Conservation (phyloP, 2,113 vertebrate species). For the Murina feae region DNA sequence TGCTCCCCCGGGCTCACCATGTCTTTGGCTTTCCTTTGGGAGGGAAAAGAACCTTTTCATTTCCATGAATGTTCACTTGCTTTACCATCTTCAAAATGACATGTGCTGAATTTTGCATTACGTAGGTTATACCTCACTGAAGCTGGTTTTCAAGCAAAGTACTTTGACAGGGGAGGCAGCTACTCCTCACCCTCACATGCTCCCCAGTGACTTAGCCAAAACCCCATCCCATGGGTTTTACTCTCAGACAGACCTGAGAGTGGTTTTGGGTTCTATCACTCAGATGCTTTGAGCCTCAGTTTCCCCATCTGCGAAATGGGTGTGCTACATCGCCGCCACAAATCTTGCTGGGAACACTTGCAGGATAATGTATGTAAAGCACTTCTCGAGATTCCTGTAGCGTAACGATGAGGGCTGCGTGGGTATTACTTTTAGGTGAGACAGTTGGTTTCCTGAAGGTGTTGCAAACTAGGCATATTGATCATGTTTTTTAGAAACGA, state of each 20-base stretch:
- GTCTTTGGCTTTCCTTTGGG: background rate
- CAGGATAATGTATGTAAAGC: background rate
- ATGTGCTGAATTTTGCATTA: background rate
- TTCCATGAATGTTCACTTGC: background rate
- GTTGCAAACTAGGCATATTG: background rate
- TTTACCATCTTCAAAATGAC: conserved; percentile 59
- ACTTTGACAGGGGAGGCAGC: conserved; percentile 47
- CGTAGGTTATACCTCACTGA: conserved; percentile 45
- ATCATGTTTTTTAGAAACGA: background rate
- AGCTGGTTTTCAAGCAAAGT: background rate
- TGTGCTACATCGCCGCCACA: background rate
- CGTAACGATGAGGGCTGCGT: background rate
- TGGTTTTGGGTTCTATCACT: background rate
- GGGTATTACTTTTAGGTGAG: background rate
- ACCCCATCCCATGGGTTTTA: background rate
- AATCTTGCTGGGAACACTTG: background rate
- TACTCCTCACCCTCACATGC: accelerated
- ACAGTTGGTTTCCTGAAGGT: background rate
- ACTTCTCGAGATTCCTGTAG: background rate
- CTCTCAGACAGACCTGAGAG: background rate
- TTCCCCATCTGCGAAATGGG: background rate
- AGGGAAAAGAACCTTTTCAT: background rate
- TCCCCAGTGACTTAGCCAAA: background rate
- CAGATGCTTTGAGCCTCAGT: background rate
- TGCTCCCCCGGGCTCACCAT: accelerated